These are phyloP conservation scores for Drosophila sordidula DNA, from an alignment of 2,888 invertebrate species.

Conservation along the genomic window DNA sequence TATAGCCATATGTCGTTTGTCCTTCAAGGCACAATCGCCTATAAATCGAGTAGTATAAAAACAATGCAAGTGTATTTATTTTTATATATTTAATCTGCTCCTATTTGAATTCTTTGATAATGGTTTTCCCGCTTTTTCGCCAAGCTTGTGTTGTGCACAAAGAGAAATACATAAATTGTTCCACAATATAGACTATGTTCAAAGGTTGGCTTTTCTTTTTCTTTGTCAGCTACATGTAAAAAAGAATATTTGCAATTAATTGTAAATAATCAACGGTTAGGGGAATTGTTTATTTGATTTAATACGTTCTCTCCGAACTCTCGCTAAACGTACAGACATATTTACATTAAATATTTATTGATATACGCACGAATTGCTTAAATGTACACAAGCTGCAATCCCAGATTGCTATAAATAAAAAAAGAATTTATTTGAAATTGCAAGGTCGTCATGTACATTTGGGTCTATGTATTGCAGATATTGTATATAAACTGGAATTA, in stretches of 20 bases:
- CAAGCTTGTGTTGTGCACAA: no score
- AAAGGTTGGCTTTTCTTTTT: no score
- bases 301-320: constrained; percentile 4
- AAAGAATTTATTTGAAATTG: constrained; percentile 28
- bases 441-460: constrained; percentile 27
- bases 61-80: no score
- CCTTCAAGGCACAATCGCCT: no score
- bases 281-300: constrained; percentile 23
- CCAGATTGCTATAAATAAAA: constrained; percentile 6
- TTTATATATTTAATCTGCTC: no score
- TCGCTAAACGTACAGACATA: constrained; percentile 21
- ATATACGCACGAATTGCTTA: constrained; percentile 12
- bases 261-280: not conserved
- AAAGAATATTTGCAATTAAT: not conserved
- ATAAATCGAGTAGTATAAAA: no score
- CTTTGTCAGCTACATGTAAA: no score
- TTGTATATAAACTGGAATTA: constrained; percentile 54
- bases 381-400: constrained; percentile 17
- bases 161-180: no score
- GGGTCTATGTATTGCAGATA: constrained; percentile 13
- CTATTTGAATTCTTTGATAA: no score
- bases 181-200: no score
- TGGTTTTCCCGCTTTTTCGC: no score
- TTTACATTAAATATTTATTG: constrained; percentile 40
- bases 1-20: no score